Evolutionary conservation across 2,113 vertebrate species (phyloP).

Genomic region (Actenoides lindsayi): DNA sequence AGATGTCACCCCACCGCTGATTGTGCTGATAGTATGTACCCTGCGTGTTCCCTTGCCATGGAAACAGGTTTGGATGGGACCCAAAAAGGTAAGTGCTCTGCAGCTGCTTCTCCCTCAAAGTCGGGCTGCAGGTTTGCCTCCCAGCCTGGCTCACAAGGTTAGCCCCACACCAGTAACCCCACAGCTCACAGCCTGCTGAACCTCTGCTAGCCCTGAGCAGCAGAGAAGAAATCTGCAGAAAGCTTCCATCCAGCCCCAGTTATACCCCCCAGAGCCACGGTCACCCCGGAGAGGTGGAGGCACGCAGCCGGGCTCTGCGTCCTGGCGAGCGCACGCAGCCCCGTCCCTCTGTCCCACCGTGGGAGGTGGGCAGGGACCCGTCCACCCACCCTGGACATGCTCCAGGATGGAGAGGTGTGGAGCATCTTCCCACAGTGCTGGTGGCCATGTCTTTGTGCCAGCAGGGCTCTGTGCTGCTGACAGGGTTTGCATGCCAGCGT

Average conservation of each 20-base stretch:
- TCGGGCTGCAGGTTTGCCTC: background rate
- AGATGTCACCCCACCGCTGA: background rate
- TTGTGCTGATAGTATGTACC: background rate
- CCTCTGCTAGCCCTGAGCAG: background rate
- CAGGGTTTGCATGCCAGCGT: background rate
- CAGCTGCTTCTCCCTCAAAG: background rate
- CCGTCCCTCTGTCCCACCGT: background rate
- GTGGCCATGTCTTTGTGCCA: background rate
- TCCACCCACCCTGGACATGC: background rate
- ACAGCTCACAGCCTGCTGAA: background rate
- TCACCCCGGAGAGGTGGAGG: background rate
- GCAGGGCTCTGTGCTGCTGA: background rate
- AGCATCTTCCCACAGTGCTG: rapidly evolving
- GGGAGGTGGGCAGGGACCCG: rapidly evolving
- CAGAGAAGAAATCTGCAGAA: background rate
- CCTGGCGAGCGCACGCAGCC: rapidly evolving
- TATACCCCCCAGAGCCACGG: background rate
- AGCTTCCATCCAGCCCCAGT: background rate
- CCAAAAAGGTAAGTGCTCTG: background rate
- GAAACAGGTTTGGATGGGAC: background rate
- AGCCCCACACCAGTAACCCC: background rate
- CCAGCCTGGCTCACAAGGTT: background rate
- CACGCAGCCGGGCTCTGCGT: rapidly evolving
- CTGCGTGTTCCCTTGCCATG: background rate
- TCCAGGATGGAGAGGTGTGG: background rate